A percentile compares a stretch with the other conserved stretches of the same genome.
Evolutionary conservation across 2,113 vertebrate genomes (phyloP).

Genomic region (Myrmecophaga tridactyla): DNA sequence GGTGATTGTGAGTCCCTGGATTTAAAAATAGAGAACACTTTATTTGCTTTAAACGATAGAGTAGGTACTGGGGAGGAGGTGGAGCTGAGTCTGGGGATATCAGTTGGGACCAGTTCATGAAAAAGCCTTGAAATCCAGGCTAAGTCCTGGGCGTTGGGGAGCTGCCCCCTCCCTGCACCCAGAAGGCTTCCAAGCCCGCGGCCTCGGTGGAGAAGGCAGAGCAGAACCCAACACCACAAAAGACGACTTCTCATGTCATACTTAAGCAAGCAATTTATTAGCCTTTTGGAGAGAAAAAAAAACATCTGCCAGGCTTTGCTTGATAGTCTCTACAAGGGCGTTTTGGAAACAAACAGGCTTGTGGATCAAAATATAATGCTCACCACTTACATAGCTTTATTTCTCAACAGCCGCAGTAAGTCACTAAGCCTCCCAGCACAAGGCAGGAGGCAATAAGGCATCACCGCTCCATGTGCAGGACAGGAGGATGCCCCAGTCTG

Average conservation of each 20-base stretch:
- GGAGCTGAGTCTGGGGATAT: neutral
- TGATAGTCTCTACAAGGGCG: slow-evolving; percentile 12
- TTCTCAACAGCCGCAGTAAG: slow-evolving; percentile 57
- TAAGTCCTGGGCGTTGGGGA: neutral
- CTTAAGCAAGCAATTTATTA: neutral
- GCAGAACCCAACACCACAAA: neutral
- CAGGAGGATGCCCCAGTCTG: neutral
- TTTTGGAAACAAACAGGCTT: slow-evolving; percentile 53
- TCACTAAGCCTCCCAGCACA: slow-evolving; percentile 51
- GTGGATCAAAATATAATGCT: slow-evolving; percentile 66
- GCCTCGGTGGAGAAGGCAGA: neutral
- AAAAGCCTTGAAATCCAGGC: neutral
- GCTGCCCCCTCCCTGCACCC: neutral
- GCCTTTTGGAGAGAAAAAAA: neutral
- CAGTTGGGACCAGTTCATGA: neutral
- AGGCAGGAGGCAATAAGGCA: neutral
- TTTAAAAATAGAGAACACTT: neutral
- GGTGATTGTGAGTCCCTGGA: neutral
- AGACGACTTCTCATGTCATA: neutral
- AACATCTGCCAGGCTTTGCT: slow-evolving; percentile 31
- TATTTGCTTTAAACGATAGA: neutral
- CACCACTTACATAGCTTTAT: slow-evolving; percentile 65
- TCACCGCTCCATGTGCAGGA: neutral
- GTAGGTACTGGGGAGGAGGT: neutral
- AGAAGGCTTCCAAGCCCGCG: neutral